Evolutionary conservation across 2,888 invertebrate genomes (phyloP).

Genomic region (Rotaria magnacalcarata): DNA sequence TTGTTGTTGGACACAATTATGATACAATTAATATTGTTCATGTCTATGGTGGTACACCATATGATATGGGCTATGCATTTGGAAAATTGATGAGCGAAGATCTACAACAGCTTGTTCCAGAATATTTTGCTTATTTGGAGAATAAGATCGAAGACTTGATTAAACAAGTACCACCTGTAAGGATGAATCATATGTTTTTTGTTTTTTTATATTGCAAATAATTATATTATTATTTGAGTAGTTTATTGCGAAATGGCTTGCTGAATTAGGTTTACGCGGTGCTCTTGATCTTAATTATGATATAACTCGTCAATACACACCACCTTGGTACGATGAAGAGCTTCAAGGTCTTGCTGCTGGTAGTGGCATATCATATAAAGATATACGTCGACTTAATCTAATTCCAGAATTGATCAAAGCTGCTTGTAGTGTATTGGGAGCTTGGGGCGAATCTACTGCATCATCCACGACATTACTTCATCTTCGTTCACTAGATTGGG

Average conservation of each 20-base stretch:
- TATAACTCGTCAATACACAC: background rate
- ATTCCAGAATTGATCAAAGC: conserved; percentile 7
- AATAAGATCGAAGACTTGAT: too few species aligned
- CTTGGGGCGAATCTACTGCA: background rate
- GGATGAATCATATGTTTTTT: too few species aligned
- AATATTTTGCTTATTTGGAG: too few species aligned
- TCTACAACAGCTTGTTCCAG: too few species aligned
- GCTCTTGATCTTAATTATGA: background rate
- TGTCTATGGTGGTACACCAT: background rate
- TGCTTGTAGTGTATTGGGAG: background rate
- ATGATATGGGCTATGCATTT: background rate
- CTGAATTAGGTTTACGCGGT: background rate
- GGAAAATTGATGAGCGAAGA: background rate
- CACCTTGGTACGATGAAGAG: conserved; percentile 11
- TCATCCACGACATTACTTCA: background rate
- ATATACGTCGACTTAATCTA: background rate
- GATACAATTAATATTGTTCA: background rate
- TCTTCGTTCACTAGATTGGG: conserved; percentile 3
- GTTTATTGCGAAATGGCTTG: background rate
- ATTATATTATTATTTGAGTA: too few species aligned
- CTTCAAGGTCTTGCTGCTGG: background rate
- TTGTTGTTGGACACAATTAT: background rate
- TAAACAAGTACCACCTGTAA: too few species aligned
- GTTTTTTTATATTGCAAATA: too few species aligned
- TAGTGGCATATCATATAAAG: background rate